A percentile compares a stretch with the other conserved stretches of the same genome.
phyloP scores from a whole-genome alignment of 1,140 invertebrate genomes.

The Aphelinus certus region DNA sequence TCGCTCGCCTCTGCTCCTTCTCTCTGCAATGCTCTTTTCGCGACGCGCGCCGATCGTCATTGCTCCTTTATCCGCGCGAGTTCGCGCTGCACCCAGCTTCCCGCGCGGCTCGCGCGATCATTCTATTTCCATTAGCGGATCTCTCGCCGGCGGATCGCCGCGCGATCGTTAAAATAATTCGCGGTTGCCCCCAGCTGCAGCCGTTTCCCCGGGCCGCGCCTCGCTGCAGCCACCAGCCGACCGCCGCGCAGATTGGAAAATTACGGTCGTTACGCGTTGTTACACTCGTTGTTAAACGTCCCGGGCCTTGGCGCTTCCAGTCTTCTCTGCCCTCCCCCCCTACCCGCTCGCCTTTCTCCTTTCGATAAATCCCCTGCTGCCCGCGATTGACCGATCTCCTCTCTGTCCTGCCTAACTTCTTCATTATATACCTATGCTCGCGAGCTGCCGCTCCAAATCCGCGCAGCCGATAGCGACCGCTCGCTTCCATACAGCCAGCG shows the following conservation, averaged over 20 bases:
- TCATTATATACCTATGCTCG: too few relatives aligned
- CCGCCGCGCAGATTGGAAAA: slow-evolving; percentile 18
- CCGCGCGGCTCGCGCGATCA: slow-evolving; percentile 2
- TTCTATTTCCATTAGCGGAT: slow-evolving; percentile 8
- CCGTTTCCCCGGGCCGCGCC: background rate
- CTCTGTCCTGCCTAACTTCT: too few relatives aligned
- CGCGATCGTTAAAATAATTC: slow-evolving; percentile 9
- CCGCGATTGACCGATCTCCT: too few relatives aligned
- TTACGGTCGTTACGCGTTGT: slow-evolving; percentile 11
- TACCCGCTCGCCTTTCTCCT: background rate
- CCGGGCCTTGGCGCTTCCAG: slow-evolving; percentile 1
- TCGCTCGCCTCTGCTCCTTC: slow-evolving; percentile 33
- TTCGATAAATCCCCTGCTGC: background rate
- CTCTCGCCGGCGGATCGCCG: background rate
- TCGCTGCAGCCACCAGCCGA: background rate
- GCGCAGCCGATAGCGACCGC: too few relatives aligned
- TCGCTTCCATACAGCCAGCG: too few relatives aligned
- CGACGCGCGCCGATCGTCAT: slow-evolving; percentile 39
- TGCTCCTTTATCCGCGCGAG: slow-evolving; percentile 42
- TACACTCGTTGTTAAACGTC: slow-evolving; percentile 2
- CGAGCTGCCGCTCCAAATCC: too few relatives aligned
- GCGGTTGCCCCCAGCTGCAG: slow-evolving; percentile 3
- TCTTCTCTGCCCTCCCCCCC: slow-evolving; percentile 2
- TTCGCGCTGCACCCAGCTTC: slow-evolving; percentile 31
- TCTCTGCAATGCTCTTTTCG: slow-evolving; percentile 6